Evolutionary conservation across 2,113 vertebrate genomes (phyloP).

Genomic region (Brachionichthys hirsutus): DNA sequence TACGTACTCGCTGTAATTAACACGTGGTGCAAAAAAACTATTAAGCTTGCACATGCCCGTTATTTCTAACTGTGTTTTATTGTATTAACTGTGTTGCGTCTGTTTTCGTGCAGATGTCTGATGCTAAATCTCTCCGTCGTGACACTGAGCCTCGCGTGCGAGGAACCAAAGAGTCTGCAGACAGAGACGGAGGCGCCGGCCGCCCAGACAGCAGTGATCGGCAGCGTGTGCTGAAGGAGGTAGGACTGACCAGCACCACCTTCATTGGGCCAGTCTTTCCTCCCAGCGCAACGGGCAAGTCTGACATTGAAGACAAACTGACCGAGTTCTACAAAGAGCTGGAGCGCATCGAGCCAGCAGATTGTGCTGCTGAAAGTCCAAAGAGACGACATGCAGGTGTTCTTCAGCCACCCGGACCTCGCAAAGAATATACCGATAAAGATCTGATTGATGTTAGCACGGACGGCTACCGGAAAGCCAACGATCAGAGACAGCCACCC

Average conservation of each 20-base stretch:
- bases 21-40: too few relatives aligned
- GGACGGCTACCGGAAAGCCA: conserved; percentile 6
- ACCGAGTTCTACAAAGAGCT: conserved; percentile 79
- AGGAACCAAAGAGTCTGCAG: too few relatives aligned
- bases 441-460: neutral
- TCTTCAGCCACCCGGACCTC: neutral
- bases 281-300: conserved; percentile 6
- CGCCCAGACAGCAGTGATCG: conserved; percentile 11
- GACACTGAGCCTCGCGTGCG: too few relatives aligned
- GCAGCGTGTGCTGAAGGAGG: conserved; percentile 56
- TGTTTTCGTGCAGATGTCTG: conserved; percentile 54
- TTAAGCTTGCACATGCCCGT: too few relatives aligned
- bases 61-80: neutral
- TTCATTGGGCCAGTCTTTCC: conserved; percentile 74
- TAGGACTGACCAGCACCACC: conserved; percentile 66
- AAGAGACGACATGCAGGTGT: neutral
- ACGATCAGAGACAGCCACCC: neutral
- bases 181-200: too few relatives aligned
- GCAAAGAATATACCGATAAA: neutral
- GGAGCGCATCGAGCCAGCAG: conserved; percentile 47
- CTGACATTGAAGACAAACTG: conserved; percentile 66
- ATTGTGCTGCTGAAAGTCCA: conserved; percentile 7
- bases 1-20: too few relatives aligned
- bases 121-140: neutral
- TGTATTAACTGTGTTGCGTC: neutral